phyloP scores from a whole-genome alignment of 2,113 vertebrate species.

The Chaenogobius annularis region DNA sequence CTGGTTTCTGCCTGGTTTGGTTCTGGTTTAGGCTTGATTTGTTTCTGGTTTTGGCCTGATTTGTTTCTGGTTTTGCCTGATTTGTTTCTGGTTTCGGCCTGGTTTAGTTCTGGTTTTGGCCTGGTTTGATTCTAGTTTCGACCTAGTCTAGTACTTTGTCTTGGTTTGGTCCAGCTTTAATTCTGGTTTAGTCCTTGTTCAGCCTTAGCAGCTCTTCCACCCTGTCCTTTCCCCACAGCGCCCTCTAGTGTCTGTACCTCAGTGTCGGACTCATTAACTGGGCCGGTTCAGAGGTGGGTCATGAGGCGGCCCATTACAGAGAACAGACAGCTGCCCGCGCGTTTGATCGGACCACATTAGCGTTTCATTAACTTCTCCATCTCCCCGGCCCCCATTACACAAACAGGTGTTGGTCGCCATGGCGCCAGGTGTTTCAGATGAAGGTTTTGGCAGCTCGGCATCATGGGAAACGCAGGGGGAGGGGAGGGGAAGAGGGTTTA shows the following conservation, averaged over 20 bases:
- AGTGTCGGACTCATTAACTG: background rate
- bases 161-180: background rate
- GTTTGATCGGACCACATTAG: slow-evolving; percentile 54
- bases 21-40: background rate
- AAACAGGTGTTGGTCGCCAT: slow-evolving; percentile 61
- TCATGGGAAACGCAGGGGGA: slow-evolving; percentile 35
- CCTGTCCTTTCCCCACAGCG: background rate
- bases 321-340: slow-evolving; percentile 36
- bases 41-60: too few relatives aligned
- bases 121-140: too few relatives aligned
- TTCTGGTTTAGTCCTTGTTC: background rate
- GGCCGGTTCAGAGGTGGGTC: slow-evolving; percentile 2
- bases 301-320: slow-evolving; percentile 51
- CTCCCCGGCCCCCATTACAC: slow-evolving; percentile 58
- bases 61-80: too few relatives aligned
- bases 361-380: slow-evolving; percentile 55
- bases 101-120: too few relatives aligned
- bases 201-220: too few relatives aligned
- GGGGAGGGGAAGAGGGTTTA: background rate
- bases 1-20: background rate
- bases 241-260: background rate
- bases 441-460: slow-evolving; percentile 57
- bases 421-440: slow-evolving; percentile 60
- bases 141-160: background rate
- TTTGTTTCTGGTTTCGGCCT: too few relatives aligned